A percentile compares a stretch with the other conserved stretches of the same genome.
Conservation (phyloP, 2,888 invertebrate genomes). For the Cryptocephalus moraei region DNA sequence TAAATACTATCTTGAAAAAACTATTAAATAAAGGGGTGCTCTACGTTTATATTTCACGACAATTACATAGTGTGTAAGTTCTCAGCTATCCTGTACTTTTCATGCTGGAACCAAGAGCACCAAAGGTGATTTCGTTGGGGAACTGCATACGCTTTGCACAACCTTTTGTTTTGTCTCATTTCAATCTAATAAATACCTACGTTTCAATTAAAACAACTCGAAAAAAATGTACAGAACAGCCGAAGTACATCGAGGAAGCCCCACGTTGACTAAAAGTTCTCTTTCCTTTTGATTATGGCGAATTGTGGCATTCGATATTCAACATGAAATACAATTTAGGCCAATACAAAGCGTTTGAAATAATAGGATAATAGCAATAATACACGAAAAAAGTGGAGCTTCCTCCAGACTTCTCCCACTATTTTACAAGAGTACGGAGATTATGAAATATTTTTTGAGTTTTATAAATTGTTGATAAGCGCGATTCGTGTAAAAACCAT, state of each 20-base stretch:
- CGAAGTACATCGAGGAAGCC: conserved; percentile 3
- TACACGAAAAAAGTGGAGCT: no score
- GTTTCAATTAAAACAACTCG: conserved; percentile 7
- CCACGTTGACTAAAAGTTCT: no score
- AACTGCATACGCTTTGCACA: conserved; percentile 5
- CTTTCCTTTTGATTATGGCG: no score
- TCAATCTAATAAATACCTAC: conserved; percentile 17
- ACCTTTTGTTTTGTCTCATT: conserved; percentile 13
- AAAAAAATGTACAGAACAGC: conserved; percentile 23
- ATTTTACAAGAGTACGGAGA: no score
- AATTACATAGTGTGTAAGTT: not conserved
- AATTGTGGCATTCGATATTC: no score
- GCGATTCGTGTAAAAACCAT: conserved; percentile 27
- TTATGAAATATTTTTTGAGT: no score
- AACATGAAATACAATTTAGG: no score
- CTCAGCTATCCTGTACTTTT: conserved; percentile 22
- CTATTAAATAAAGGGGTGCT: not conserved
- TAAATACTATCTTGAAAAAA: conserved; percentile 8
- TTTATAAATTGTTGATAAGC: conserved; percentile 15
- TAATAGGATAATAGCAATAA: no score
- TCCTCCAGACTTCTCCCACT: no score
- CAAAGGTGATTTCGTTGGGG: conserved; percentile 1
- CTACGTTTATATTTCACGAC: not conserved
- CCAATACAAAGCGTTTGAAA: no score
- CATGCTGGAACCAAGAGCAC: conserved; percentile 1